phyloP scores from a whole-genome alignment of 2,113 vertebrate genomes.

The Triplophysa tibetana region DNA sequence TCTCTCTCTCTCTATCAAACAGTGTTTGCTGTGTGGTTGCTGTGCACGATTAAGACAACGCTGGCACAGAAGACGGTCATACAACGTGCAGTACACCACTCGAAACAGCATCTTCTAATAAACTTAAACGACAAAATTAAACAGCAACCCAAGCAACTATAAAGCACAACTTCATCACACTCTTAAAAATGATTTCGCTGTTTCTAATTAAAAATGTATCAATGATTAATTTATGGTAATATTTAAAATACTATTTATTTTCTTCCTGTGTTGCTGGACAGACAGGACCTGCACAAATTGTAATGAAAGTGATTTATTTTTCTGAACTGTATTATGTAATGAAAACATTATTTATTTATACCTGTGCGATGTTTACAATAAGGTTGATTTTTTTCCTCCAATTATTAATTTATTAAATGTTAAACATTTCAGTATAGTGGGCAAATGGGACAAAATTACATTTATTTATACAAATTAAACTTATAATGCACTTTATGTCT shows the following conservation, averaged over 20 bases:
- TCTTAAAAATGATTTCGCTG: not conserved
- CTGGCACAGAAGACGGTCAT: slow-evolving; percentile 31
- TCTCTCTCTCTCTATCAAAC: not conserved
- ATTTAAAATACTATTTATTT: not conserved
- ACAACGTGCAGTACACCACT: slow-evolving; percentile 17
- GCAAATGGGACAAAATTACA: not conserved
- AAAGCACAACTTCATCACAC: not conserved
- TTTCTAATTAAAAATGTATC: not conserved
- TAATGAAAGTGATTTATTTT: not conserved
- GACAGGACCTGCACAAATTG: not conserved
- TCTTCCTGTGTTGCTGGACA: slow-evolving; percentile 3
- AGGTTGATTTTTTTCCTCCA: not conserved
- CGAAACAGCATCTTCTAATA: slow-evolving; percentile 36
- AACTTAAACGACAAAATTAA: not conserved
- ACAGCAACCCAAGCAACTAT: not conserved
- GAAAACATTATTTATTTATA: not conserved
- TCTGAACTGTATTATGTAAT: not conserved
- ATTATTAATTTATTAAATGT: not conserved
- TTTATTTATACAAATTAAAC: not conserved
- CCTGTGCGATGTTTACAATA: not conserved
- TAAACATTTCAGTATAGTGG: not conserved
- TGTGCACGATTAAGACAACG: slow-evolving; percentile 39
- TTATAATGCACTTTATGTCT: not conserved
- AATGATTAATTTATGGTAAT: not conserved
- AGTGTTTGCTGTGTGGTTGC: slow-evolving; percentile 51